Evolutionary conservation across 2,888 invertebrate genomes (phyloP), one percentile per base, ranked within the genome.

Genomic region (Ganaspis brasiliensis): DNA sequence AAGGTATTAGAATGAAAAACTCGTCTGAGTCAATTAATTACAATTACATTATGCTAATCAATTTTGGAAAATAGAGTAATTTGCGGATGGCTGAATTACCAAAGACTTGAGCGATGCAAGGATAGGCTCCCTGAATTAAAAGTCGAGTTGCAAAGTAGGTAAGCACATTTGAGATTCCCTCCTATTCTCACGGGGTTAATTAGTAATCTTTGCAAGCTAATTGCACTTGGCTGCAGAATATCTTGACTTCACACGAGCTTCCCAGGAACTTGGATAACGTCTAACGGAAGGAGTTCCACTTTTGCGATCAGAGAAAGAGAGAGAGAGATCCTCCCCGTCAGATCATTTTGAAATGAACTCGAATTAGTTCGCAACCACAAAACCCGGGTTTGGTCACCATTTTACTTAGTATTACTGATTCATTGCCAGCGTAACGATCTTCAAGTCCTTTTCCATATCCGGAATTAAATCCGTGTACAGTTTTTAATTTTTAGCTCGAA

Each of bases 151-250:
- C 76, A 70, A 80, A 82, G 79, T 82, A 79, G 80, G 75, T 81
- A 82, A 80, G 84, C 83, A 83, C 83, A 76, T 79, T 74, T 75
- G 63, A 79, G 80, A 81, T 79, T 82, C 81, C 77, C 83, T 76
- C 77, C 61, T 76, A 81, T 87, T 88, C 88, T 83, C 88, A 87
- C 86, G 85, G 81, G 83, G 84, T 87, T 88, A 88, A 88, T 88
- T 87, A 88, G 85, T 82, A 85, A 87, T 87, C 87, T 84, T 52
- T 77, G 81, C 61, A 80, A 84, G 85, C 78, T 87, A 88, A 88
- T 88, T 87, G 87, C 83, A 75, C 59, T 72, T 52, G 80, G 80
- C 73, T 52, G 72, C 77, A 83, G 79, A 79, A 78, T 81, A 80
- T 74, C 71, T 72, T 75, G 77, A 31, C 72, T 72, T 73, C 78